phyloP scores from a whole-genome alignment of 2,113 vertebrate genomes.

The Neotoma lepida region DNA sequence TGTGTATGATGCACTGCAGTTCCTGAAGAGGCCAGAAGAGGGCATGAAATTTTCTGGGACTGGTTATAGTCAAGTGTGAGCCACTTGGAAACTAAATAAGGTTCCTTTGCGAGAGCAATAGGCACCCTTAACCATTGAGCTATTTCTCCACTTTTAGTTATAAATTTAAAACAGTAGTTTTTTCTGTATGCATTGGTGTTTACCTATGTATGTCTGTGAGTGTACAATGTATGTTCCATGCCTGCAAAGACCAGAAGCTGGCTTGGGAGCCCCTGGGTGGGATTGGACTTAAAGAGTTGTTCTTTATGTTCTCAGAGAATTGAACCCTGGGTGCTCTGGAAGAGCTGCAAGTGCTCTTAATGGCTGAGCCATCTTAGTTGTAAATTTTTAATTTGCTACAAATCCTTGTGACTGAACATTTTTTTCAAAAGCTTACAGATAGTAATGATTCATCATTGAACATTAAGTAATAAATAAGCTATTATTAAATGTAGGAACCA shows the following conservation, averaged over 20 bases:
- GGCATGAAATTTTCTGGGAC: neutral
- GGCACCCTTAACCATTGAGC: neutral
- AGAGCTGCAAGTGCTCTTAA: no score
- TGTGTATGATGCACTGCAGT: neutral
- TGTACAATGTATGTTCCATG: neutral
- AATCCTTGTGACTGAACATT: no score
- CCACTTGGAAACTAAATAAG: neutral
- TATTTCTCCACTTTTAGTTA: neutral
- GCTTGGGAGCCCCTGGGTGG: no score
- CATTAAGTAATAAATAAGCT: no score
- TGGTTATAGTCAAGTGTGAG: neutral
- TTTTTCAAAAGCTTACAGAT: no score
- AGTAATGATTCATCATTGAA: no score
- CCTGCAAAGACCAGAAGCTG: neutral
- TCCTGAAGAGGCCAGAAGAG: neutral
- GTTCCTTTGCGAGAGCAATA: neutral
- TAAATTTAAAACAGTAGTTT: neutral
- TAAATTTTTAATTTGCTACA: no score
- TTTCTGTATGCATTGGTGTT: neutral
- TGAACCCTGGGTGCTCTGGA: no score
- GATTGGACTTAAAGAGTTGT: neutral
- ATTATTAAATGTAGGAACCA: no score
- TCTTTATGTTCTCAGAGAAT: no score
- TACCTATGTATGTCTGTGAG: neutral
- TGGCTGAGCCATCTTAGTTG: no score